Evolutionary conservation across 2,113 vertebrate species (phyloP).

Genomic region (Willisornis vidua): DNA sequence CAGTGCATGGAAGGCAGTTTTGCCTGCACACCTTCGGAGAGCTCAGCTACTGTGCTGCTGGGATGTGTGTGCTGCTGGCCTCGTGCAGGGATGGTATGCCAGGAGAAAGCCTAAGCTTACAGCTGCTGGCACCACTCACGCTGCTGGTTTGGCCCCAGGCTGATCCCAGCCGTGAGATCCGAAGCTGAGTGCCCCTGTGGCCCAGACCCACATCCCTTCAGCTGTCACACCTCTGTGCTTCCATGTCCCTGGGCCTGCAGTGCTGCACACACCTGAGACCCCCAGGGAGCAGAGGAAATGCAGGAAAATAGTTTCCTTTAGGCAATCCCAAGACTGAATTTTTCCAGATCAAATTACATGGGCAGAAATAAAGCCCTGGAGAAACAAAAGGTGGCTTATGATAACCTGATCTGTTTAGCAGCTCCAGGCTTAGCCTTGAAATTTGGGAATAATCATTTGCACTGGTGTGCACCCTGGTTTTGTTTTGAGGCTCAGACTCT

Average conservation of each 20-base stretch:
- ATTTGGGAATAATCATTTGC: background rate
- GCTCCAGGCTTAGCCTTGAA: background rate
- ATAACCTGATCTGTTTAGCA: background rate
- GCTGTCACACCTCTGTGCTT: background rate
- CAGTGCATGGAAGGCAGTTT: background rate
- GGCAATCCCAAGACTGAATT: background rate
- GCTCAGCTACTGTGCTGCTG: background rate
- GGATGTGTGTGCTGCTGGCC: background rate
- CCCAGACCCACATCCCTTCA: background rate
- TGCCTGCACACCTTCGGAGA: background rate
- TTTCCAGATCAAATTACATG: background rate
- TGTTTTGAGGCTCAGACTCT: background rate
- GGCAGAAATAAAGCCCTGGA: background rate
- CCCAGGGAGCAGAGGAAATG: background rate
- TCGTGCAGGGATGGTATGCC: background rate
- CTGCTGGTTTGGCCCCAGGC: background rate
- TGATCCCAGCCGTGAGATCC: background rate
- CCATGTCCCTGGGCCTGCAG: rapidly evolving
- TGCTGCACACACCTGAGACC: background rate
- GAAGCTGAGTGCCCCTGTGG: background rate
- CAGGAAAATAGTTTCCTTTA: background rate
- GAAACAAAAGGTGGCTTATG: background rate
- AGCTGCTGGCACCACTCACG: rapidly evolving
- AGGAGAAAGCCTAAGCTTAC: background rate
- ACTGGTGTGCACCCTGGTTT: background rate